A percentile compares a stretch with the other conserved stretches of the same genome.
Conservation (phyloP, 2,888 invertebrate genomes). For the Cataglyphis rosenhaueri region DNA sequence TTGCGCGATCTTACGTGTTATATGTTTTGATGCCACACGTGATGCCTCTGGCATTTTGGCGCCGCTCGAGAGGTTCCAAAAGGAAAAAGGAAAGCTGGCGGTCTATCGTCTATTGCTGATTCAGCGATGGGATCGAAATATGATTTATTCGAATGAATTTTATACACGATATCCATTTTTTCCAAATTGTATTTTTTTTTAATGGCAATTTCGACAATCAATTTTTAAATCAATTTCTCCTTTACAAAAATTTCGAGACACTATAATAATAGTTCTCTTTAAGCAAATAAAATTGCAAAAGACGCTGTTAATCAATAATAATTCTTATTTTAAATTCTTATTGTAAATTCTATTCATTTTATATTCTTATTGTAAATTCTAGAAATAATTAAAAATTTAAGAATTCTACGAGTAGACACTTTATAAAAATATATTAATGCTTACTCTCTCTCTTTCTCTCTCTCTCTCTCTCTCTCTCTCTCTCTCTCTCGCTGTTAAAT, state of each 20-base stretch:
- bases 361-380: background rate
- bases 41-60: conserved; percentile 70
- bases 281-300: background rate
- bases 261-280: background rate
- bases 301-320: background rate
- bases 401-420: background rate
- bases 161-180: background rate
- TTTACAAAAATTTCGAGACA: background rate
- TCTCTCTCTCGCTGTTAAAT: background rate
- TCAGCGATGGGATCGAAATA: background rate
- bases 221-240: background rate
- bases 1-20: conserved; percentile 53
- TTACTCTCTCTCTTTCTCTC: background rate
- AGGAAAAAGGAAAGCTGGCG: conserved; percentile 55
- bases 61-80: conserved; percentile 66
- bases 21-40: conserved; percentile 50
- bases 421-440: background rate
- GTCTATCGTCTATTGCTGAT: conserved; percentile 19
- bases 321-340: background rate
- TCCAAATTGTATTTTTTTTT: background rate
- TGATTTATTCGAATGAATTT: background rate
- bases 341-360: too few species aligned
- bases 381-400: background rate
- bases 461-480: background rate
- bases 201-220: background rate